Percentiles rank a stretch among this genome's conserved stretches.
phyloP scores from a whole-genome alignment of 2,888 invertebrate species.

The Aromia moschata region DNA sequence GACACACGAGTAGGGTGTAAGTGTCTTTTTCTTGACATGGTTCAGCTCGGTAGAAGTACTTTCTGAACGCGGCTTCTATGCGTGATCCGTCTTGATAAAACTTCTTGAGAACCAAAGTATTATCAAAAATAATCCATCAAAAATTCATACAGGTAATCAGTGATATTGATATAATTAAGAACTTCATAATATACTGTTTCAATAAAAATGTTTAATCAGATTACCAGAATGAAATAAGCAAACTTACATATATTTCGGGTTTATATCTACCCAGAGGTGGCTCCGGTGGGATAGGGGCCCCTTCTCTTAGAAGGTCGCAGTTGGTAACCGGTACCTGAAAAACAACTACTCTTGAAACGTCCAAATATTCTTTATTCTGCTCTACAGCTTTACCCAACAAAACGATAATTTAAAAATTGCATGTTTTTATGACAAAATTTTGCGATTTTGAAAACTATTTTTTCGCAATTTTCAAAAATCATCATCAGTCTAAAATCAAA shows the following conservation, averaged over 20 bases:
- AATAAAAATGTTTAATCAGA: too few relatives aligned
- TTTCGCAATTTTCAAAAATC: too few relatives aligned
- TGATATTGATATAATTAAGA: too few relatives aligned
- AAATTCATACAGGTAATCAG: not conserved
- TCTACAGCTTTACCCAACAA: too few relatives aligned
- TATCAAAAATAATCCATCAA: not conserved
- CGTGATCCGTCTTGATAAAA: slow-evolving; percentile 92
- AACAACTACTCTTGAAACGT: too few relatives aligned
- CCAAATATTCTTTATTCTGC: too few relatives aligned
- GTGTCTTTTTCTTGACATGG: slow-evolving; percentile 82
- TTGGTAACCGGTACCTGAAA: slow-evolving; percentile 69
- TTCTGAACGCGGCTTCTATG: slow-evolving; percentile 95
- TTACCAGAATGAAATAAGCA: too few relatives aligned
- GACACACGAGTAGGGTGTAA: slow-evolving; percentile 93
- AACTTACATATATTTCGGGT: slow-evolving; percentile 79
- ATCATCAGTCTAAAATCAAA: too few relatives aligned
- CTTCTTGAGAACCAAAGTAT: slow-evolving; percentile 70
- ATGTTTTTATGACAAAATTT: too few relatives aligned
- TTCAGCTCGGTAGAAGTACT: slow-evolving; percentile 90
- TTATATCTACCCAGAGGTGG: slow-evolving; percentile 87
- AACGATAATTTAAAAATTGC: too few relatives aligned
- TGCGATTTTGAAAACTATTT: too few relatives aligned
- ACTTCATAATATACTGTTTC: too few relatives aligned
- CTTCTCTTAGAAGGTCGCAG: slow-evolving; percentile 86
- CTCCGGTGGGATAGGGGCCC: slow-evolving; percentile 94